A percentile compares a stretch with the other conserved stretches of the same genome.
Conservation (phyloP, 2,888 invertebrate species). For the Caenorhabditis zanzibari region DNA sequence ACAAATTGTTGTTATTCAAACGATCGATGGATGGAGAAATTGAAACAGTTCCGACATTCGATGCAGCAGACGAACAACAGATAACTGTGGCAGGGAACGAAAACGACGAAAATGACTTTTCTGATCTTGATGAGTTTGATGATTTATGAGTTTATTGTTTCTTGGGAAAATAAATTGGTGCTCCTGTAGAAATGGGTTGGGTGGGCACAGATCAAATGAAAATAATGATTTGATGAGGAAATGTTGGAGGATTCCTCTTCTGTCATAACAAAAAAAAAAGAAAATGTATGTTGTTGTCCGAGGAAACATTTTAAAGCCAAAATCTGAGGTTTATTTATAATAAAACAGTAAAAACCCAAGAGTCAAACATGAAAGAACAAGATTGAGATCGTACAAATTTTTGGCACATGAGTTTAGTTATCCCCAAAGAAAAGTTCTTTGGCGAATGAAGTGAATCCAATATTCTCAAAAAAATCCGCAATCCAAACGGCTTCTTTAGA, state of each 20-base stretch:
- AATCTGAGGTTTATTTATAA: neutral
- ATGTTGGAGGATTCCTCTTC: too few relatives aligned
- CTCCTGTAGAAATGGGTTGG: constrained; percentile 7
- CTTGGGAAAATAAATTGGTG: constrained; percentile 1
- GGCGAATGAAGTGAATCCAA: constrained; percentile 80
- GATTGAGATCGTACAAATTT: constrained; percentile 13
- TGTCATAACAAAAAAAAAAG: too few relatives aligned
- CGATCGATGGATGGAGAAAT: constrained; percentile 84
- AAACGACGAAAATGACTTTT: constrained; percentile 70
- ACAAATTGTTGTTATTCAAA: constrained; percentile 91
- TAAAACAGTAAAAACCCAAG: neutral
- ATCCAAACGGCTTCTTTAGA: constrained; percentile 82
- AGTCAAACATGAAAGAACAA: neutral
- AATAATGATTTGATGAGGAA: constrained; percentile 43
- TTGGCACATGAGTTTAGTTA: neutral
- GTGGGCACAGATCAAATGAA: constrained; percentile 36
- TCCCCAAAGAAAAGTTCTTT: constrained; percentile 79
- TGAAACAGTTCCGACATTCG: constrained; percentile 58
- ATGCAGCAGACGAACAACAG: constrained; percentile 50
- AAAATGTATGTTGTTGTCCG: too few relatives aligned
- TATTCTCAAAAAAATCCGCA: constrained; percentile 82
- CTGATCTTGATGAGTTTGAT: constrained; percentile 79
- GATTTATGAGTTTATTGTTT: constrained; percentile 57
- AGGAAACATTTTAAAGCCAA: too few relatives aligned
- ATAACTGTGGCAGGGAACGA: constrained; percentile 16